Evolutionary conservation across 2,797 vertebrate species (phyloP), one percentile per base, ranked within the genome.

Genomic region (Phataginus tetradactyla): DNA sequence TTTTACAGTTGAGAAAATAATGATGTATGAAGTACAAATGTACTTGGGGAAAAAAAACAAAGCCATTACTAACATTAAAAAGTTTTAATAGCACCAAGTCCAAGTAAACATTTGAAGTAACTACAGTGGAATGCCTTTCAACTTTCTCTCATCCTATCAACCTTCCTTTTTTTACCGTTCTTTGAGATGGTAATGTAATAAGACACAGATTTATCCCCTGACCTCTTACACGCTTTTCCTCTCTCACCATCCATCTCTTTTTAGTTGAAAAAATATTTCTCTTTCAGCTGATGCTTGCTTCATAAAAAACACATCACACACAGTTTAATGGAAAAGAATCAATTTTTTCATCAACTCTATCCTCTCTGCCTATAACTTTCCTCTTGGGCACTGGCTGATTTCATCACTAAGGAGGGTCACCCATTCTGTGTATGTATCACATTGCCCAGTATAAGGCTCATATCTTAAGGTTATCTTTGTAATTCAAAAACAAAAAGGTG

Each of bases 301-400:
- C 89, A 94, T 90, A 97, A 93, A 97, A 98, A 97, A 94, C 95
- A 63, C 3, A 95, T 61, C 96, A 97, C 7, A 1, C 79, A 97
- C 39, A 81, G 90, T 69, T 90, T 95, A 96, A 97, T 5, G 95
- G 86, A 96, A 98, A 98, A 97, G 51, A 97, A 97, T 96, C 95
- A 84, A 93, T 98, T 96, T 97, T 97, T 97, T 96, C 97, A 97
- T 97, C 97, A 96, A 64, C 81, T 96, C 96, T 93, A 83, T 95
- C 95, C 96, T 96, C 88, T 84, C 68, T 87, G 49, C 79, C 94
- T 96, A 88, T 88, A 95, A 95, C 69, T 97, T 85, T 87, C 96
- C 97, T 97, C 95, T 94, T 84, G 91, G 57, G 53, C 81, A 91
- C 23, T 51, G 95, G 68, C 29, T 96, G 55, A 97, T 91, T 96